Conservation (phyloP, 2,888 invertebrate genomes). For the Troides oblongomaculatus region DNA sequence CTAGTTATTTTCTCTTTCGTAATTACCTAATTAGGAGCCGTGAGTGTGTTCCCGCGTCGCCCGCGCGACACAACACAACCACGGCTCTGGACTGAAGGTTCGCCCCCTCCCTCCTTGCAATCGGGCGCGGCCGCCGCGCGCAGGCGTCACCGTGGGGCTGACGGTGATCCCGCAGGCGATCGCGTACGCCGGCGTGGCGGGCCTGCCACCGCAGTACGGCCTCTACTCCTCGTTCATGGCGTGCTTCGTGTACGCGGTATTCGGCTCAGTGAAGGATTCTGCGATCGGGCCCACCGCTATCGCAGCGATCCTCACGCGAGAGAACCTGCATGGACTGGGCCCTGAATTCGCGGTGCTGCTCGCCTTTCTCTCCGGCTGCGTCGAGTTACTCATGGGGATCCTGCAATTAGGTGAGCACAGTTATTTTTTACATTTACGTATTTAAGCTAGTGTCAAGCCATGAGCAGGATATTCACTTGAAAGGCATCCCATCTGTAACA, state of each 20-base stretch:
- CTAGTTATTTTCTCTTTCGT: too few relatives aligned
- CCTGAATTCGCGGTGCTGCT: conserved; percentile 87
- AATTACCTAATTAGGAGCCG: too few relatives aligned
- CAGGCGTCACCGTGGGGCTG: conserved; percentile 84
- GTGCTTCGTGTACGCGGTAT: conserved; percentile 93
- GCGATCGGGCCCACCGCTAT: conserved; percentile 93
- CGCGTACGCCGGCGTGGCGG: conserved; percentile 90
- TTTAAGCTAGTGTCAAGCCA: too few relatives aligned
- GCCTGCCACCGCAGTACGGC: conserved; percentile 88
- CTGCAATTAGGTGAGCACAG: conserved; percentile 82
- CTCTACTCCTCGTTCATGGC: conserved; percentile 97
- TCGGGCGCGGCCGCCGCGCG: not conserved
- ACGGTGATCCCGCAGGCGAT: conserved; percentile 92
- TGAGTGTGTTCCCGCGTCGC: not conserved
- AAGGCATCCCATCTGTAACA: too few relatives aligned
- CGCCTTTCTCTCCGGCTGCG: conserved; percentile 87
- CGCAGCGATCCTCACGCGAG: conserved; percentile 88
- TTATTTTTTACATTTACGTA: too few relatives aligned
- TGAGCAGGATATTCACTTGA: too few relatives aligned
- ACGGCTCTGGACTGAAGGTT: too few relatives aligned
- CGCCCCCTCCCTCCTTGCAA: too few relatives aligned
- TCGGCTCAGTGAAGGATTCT: conserved; percentile 87
- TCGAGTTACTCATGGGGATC: conserved; percentile 91
- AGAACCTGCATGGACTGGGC: conserved; percentile 85
- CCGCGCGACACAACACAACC: not conserved